A percentile compares a stretch with the other conserved stretches of the same genome.
Evolutionary conservation across 2,797 vertebrate genomes (phyloP).

Genomic region (Melanotaenia parkinsoni): DNA sequence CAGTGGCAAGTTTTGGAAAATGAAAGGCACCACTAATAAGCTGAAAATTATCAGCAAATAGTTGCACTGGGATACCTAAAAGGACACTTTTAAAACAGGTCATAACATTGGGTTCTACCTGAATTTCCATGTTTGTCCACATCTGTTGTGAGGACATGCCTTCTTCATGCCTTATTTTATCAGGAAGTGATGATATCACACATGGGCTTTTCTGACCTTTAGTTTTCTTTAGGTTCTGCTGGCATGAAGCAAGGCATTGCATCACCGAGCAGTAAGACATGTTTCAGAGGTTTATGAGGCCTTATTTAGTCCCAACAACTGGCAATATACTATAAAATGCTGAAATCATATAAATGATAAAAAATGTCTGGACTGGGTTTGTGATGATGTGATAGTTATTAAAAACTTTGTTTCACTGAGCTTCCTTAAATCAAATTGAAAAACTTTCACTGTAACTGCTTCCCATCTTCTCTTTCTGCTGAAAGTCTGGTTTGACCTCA

Average conservation of each 20-base stretch:
- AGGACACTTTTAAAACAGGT: background rate
- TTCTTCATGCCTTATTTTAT: background rate
- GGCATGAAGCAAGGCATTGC: conserved; percentile 3
- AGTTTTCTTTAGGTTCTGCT: conserved; percentile 7
- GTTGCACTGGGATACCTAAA: background rate
- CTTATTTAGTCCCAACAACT: background rate
- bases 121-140: conserved; percentile 28
- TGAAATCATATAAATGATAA: too few relatives aligned
- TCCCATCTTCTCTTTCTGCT: background rate
- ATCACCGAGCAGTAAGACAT: background rate
- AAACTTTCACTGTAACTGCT: background rate
- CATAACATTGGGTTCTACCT: background rate
- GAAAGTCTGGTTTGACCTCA: background rate
- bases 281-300: background rate
- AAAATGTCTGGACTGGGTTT: too few relatives aligned
- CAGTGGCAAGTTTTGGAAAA: too few relatives aligned
- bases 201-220: background rate
- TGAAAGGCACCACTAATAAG: too few relatives aligned
- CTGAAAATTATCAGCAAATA: background rate
- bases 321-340: too few relatives aligned
- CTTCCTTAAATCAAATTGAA: too few relatives aligned
- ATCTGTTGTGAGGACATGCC: conserved; percentile 33
- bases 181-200: conserved; percentile 14
- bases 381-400: too few relatives aligned
- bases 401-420: too few relatives aligned